A percentile compares a stretch with the other conserved stretches of the same genome.
These are phyloP conservation scores for Scomber colias DNA, from an alignment of 2,113 vertebrate species.

Conservation along the genomic window DNA sequence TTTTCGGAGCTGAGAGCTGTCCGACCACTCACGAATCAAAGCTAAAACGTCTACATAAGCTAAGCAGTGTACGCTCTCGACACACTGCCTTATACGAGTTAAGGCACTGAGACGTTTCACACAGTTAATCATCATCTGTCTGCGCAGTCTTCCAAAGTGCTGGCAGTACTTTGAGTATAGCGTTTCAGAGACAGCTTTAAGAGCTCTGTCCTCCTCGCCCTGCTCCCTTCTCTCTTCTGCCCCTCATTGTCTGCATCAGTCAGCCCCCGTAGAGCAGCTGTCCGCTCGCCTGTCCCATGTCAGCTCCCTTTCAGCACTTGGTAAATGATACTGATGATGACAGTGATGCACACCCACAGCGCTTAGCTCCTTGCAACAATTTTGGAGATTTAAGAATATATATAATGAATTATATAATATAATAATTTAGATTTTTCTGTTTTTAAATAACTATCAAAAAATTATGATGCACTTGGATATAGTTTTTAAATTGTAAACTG, in stretches of 20 bases:
- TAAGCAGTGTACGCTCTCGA: slow-evolving; percentile 39
- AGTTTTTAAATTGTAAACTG: neutral
- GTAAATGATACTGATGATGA: slow-evolving; percentile 69
- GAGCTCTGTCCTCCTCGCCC: slow-evolving; percentile 46
- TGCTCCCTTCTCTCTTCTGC: slow-evolving; percentile 31
- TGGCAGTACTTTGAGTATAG: slow-evolving; percentile 50
- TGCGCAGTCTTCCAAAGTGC: slow-evolving; percentile 42
- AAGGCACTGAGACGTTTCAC: slow-evolving; percentile 64
- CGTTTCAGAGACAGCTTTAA: slow-evolving; percentile 62
- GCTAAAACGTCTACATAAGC: slow-evolving; percentile 64
- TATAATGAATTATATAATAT: neutral
- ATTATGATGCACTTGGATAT: neutral
- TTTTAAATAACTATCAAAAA: slow-evolving; percentile 17
- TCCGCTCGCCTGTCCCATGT: slow-evolving; percentile 62
- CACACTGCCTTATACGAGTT: slow-evolving; percentile 47
- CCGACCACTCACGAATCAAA: slow-evolving; percentile 73
- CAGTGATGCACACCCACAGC: slow-evolving; percentile 51
- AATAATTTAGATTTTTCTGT: neutral
- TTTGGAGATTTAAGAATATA: neutral
- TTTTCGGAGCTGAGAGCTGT: slow-evolving; percentile 73
- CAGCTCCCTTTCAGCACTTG: slow-evolving; percentile 65
- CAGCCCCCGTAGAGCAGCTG: slow-evolving; percentile 64
- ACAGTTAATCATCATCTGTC: slow-evolving; percentile 66
- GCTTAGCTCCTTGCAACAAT: slow-evolving; percentile 14
- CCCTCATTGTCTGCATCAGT: slow-evolving; percentile 64